These are phyloP conservation scores for Folsomia manolachei DNA, from an alignment of 2,888 invertebrate species.

Conservation along the genomic window DNA sequence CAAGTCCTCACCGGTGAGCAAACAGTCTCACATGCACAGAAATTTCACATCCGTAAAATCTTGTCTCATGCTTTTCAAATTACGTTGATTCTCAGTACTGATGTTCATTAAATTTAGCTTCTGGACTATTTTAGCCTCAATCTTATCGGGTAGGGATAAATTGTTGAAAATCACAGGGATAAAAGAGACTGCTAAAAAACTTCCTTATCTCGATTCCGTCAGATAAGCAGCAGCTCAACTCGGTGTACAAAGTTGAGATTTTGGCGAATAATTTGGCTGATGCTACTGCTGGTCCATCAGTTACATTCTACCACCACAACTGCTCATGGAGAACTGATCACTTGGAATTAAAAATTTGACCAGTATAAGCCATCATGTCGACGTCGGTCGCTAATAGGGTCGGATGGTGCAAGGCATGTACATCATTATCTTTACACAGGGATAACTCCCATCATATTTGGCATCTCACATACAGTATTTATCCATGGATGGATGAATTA, in stretches of 20 bases:
- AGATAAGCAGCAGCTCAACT: too few relatives aligned
- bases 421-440: too few relatives aligned
- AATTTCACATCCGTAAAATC: not conserved
- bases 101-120: not conserved
- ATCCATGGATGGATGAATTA: not conserved
- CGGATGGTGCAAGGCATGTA: too few relatives aligned
- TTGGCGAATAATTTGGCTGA: not conserved
- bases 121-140: conserved; percentile 24
- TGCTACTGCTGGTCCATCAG: not conserved
- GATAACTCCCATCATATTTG: not conserved
- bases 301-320: conserved; percentile 14
- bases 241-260: not conserved
- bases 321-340: conserved; percentile 9
- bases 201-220: not conserved
- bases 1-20: too few relatives aligned
- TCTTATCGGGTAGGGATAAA: not conserved
- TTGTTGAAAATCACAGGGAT: conserved; percentile 2
- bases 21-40: not conserved
- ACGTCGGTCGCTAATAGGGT: not conserved
- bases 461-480: too few relatives aligned
- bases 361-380: not conserved
- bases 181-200: conserved; percentile 20
- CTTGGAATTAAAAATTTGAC: not conserved
- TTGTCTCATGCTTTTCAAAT: not conserved
- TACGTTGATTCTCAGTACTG: not conserved